Percentiles rank a stretch among this genome's conserved stretches.
phyloP scores from a whole-genome alignment of 2,113 vertebrate species.

The Lamprotornis superbus region DNA sequence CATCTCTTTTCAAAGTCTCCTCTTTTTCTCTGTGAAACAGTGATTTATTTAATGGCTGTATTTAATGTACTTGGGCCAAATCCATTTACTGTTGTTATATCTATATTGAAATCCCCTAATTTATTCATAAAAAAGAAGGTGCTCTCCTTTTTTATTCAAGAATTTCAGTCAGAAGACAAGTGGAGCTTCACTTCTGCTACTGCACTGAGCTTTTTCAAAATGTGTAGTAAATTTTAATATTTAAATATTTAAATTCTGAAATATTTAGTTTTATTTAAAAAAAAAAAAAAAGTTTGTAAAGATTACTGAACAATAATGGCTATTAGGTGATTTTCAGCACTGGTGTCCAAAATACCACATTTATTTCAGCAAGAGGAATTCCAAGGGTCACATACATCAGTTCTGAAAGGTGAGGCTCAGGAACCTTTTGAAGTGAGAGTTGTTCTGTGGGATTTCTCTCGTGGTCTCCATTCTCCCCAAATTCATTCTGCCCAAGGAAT shows the following conservation, averaged over 20 bases:
- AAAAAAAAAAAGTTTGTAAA: background rate
- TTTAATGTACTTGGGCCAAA: constrained; percentile 72
- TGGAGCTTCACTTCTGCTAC: constrained; percentile 55
- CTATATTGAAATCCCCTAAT: constrained; percentile 72
- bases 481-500: background rate
- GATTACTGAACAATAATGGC: background rate
- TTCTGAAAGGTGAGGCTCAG: background rate
- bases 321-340: background rate
- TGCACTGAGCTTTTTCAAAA: constrained; percentile 32
- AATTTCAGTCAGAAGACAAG: constrained; percentile 58
- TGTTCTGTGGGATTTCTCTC: background rate
- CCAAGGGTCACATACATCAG: background rate
- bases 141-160: background rate
- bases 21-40: constrained; percentile 61
- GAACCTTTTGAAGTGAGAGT: background rate
- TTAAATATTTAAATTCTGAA: constrained; percentile 11
- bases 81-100: constrained; percentile 74
- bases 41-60: constrained; percentile 75
- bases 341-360: background rate
- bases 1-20: constrained; percentile 59
- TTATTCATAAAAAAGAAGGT: constrained; percentile 56
- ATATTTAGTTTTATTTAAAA: background rate
- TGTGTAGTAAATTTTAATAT: background rate
- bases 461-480: background rate
- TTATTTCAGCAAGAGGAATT: background rate